Conservation (phyloP, 2,888 invertebrate genomes). For the Ochropleura leucogaster region DNA sequence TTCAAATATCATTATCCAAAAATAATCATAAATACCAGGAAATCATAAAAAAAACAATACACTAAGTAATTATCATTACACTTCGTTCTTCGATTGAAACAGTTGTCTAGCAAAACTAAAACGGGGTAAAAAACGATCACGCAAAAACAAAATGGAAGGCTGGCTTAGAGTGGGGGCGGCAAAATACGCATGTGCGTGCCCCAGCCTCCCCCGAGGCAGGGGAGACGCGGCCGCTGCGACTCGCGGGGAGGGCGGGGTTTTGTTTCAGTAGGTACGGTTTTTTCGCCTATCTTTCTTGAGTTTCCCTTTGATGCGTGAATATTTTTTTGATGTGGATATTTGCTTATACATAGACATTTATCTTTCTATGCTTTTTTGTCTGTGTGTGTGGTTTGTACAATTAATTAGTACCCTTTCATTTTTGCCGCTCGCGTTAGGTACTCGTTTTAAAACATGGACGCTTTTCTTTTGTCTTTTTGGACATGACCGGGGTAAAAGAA, state of each 20-base stretch:
- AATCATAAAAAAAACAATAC: background rate
- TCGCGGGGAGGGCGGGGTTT: conserved; percentile 71
- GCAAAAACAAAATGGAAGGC: conserved; percentile 89
- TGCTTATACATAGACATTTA: background rate
- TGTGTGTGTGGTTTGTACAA: conserved; percentile 78
- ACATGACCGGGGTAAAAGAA: conserved; percentile 76
- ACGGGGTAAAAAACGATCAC: conserved; percentile 63
- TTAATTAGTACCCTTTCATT: conserved; percentile 83
- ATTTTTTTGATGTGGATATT: conserved; percentile 41
- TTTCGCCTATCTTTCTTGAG: conserved; percentile 76
- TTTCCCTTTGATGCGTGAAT: conserved; percentile 67
- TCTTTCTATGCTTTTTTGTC: conserved; percentile 30
- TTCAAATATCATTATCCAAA: background rate
- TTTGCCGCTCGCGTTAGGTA: conserved; percentile 73
- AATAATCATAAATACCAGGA: background rate
- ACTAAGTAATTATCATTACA: conserved; percentile 25
- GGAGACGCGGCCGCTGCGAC: conserved; percentile 59
- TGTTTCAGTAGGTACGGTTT: conserved; percentile 76
- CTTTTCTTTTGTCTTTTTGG: conserved; percentile 64
- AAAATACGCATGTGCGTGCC: conserved; percentile 88
- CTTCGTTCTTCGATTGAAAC: conserved; percentile 53
- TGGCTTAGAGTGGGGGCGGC: conserved; percentile 80
- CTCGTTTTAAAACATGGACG: conserved; percentile 75
- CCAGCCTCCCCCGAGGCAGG: conserved; percentile 65
- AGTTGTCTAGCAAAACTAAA: conserved; percentile 69